These are phyloP conservation scores for Passer domesticus DNA, from an alignment of 2,113 vertebrate species.

Conservation along the genomic window DNA sequence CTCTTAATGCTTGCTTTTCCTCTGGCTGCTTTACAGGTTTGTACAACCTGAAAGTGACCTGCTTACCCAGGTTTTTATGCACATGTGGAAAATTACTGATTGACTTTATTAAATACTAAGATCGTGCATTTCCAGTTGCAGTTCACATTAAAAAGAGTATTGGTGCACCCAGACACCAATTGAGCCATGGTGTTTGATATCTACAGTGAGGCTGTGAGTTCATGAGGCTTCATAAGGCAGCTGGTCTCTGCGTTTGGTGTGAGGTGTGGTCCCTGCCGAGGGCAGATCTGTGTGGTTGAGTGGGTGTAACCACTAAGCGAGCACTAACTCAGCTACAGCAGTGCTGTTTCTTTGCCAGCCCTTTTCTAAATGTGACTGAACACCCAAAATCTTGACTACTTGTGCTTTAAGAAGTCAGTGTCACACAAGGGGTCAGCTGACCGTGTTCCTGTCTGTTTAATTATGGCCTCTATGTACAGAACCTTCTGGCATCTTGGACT, in stretches of 20 bases:
- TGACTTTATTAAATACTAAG: not conserved
- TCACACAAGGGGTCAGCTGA: not conserved
- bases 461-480: not conserved
- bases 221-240: not conserved
- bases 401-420: not conserved
- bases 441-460: not conserved
- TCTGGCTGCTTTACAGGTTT: not conserved
- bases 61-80: not conserved
- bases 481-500: not conserved
- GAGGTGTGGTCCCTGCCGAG: accelerated
- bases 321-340: not conserved
- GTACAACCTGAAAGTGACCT: not conserved
- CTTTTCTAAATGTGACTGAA: not conserved
- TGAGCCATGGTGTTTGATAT: not conserved
- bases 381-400: not conserved
- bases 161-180: not conserved
- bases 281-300: not conserved
- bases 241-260: not conserved
- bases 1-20: not conserved
- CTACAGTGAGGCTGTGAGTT: not conserved
- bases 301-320: not conserved
- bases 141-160: not conserved
- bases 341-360: not conserved
- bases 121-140: not conserved
- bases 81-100: not conserved